Conservation (phyloP, 1,140 invertebrate species). For the Cephus cinctus region DNA sequence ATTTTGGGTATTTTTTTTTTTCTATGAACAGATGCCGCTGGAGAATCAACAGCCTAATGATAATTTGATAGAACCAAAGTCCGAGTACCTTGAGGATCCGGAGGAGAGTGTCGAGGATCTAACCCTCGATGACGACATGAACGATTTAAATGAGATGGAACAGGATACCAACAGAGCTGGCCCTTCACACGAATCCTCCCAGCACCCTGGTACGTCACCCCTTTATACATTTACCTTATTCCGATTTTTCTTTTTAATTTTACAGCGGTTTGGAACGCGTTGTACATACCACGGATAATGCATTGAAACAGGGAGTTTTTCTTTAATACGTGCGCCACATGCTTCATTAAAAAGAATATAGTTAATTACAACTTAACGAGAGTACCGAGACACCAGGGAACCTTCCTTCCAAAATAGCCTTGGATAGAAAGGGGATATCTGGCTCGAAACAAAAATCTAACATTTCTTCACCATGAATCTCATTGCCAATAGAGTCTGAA, state of each 20-base stretch:
- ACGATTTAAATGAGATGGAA: conserved; percentile 65
- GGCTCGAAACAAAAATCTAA: no score
- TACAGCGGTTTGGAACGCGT: no score
- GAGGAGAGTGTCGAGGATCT: conserved; percentile 81
- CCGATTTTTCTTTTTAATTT: conserved; percentile 16
- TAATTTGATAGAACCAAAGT: conserved; percentile 70
- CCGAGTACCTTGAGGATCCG: conserved; percentile 73
- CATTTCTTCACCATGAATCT: no score
- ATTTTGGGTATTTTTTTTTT: background rate
- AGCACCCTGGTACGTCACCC: conserved; percentile 54
- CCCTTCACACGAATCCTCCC: conserved; percentile 52
- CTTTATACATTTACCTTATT: conserved; percentile 9
- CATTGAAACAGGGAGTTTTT: no score
- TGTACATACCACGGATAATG: no score
- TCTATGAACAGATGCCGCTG: conserved; percentile 38
- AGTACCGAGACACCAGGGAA: no score
- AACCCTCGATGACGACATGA: conserved; percentile 74
- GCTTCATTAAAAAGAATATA: no score
- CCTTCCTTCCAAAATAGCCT: no score
- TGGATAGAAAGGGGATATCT: no score
- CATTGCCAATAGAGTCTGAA: no score
- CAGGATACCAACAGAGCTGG: conserved; percentile 57
- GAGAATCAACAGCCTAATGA: conserved; percentile 55
- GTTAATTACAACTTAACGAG: no score
- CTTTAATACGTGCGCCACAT: no score